These are phyloP conservation scores for Pocillopora meandrina DNA, from an alignment of 92 coral and sea anemone genomes.

Conservation along the genomic window DNA sequence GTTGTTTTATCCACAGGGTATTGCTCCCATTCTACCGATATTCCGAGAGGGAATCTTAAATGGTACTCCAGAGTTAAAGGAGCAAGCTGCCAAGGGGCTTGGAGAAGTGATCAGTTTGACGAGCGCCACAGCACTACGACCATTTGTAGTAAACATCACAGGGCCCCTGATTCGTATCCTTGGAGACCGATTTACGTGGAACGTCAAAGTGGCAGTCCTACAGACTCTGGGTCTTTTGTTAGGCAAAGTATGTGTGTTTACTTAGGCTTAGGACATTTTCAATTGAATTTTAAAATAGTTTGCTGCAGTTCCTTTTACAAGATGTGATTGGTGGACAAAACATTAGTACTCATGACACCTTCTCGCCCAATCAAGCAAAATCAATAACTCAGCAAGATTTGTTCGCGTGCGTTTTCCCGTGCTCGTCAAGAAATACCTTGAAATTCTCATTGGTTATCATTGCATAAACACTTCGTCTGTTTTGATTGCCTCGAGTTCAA, in stretches of 20 bases:
- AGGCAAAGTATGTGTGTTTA: conserved; percentile 74
- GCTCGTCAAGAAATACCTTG: no score
- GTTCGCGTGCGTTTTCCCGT: no score
- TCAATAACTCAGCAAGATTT: no score
- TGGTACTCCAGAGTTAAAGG: conserved; percentile 96
- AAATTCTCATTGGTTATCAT: no score
- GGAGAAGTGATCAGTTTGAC: conserved; percentile 94
- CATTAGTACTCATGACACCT: no score
- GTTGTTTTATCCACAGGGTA: conserved; percentile 69
- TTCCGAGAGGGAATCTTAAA: conserved; percentile 96
- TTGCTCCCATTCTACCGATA: conserved; percentile 91
- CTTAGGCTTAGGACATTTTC: not conserved
- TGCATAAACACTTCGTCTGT: no score
- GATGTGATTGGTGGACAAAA: no score
- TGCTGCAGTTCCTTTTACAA: no score
- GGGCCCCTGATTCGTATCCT: conserved; percentile 99
- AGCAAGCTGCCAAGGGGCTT: conserved; percentile 95
- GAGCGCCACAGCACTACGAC: conserved; percentile 92
- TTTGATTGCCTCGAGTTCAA: no score
- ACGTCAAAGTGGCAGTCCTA: conserved; percentile 95
- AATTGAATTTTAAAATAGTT: not conserved
- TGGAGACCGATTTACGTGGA: conserved; percentile 98
- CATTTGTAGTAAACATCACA: conserved; percentile 95
- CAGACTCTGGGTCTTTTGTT: conserved; percentile 89
- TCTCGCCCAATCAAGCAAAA: no score